Conservation (phyloP, 2,797 vertebrate species). For the Hybognathus amarus region DNA sequence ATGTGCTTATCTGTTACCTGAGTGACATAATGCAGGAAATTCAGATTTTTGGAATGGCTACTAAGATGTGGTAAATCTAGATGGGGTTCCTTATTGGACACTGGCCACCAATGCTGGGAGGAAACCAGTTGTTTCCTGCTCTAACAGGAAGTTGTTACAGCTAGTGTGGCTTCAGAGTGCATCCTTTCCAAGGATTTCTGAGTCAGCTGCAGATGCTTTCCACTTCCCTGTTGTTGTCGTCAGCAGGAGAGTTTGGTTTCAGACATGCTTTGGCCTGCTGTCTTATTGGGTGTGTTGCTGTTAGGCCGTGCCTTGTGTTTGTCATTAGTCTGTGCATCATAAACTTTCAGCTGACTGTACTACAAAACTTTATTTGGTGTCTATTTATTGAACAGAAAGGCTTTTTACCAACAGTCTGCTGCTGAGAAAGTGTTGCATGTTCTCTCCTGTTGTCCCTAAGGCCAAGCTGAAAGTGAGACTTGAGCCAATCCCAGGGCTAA, state of each 20-base stretch:
- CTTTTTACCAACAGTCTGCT: conserved; percentile 14
- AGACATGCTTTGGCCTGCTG: conserved; percentile 9
- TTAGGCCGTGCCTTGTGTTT: conserved; percentile 8
- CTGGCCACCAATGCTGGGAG: conserved; percentile 41
- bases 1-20: conserved; percentile 44
- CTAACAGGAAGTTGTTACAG: conserved; percentile 39
- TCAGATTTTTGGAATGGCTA: conserved; percentile 44
- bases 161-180: conserved; percentile 30
- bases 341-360: conserved; percentile 25
- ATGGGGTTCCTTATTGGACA: conserved; percentile 15
- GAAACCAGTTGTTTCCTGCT: conserved; percentile 61
- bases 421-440: not conserved
- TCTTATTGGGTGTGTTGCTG: conserved; percentile 11
- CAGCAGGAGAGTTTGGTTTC: conserved; percentile 17
- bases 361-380: not conserved
- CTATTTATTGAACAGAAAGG: conserved; percentile 4
- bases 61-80: conserved; percentile 4
- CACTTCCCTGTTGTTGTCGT: conserved; percentile 32
- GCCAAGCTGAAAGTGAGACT: conserved; percentile 14
- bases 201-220: conserved; percentile 50
- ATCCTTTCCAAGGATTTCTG: conserved; percentile 57
- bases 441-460: not conserved
- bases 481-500: not conserved
- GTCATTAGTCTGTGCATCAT: conserved; percentile 18
- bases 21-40: conserved; percentile 51